phyloP scores from a whole-genome alignment of 2,797 vertebrate genomes.

The Meda fulgida region DNA sequence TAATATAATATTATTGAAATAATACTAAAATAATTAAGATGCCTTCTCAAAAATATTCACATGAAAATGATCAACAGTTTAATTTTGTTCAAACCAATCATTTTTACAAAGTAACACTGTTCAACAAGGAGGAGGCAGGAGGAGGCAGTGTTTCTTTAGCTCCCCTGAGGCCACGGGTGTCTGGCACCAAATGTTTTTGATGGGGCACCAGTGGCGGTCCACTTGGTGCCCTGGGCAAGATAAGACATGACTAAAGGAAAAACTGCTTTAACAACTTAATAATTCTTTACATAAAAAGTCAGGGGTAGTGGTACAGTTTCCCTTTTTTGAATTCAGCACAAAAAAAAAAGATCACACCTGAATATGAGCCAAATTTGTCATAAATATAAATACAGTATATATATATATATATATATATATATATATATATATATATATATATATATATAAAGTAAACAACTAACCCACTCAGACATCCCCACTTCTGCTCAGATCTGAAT shows the following conservation, averaged over 20 bases:
- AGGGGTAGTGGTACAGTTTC: neutral
- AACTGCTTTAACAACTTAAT: neutral
- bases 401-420: neutral
- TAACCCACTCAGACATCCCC: neutral
- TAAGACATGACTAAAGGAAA: neutral
- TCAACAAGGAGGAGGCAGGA: neutral
- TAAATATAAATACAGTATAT: too few relatives aligned
- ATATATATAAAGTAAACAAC: neutral
- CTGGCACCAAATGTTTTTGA: slow-evolving; percentile 18
- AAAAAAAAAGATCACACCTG: neutral
- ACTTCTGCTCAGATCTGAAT: neutral
- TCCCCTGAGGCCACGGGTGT: neutral
- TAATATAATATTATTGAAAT: too few relatives aligned
- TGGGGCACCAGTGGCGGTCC: neutral
- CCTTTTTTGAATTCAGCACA: neutral
- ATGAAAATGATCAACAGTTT: neutral
- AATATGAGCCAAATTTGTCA: neutral
- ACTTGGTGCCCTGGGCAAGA: neutral
- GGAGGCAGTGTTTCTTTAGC: neutral
- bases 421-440: too few relatives aligned
- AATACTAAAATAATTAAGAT: too few relatives aligned
- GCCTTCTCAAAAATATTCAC: too few relatives aligned
- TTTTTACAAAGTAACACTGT: neutral
- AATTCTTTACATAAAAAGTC: neutral
- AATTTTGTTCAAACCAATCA: neutral